Conservation (phyloP, 1,140 invertebrate species). For the Eubasilissa regina region DNA sequence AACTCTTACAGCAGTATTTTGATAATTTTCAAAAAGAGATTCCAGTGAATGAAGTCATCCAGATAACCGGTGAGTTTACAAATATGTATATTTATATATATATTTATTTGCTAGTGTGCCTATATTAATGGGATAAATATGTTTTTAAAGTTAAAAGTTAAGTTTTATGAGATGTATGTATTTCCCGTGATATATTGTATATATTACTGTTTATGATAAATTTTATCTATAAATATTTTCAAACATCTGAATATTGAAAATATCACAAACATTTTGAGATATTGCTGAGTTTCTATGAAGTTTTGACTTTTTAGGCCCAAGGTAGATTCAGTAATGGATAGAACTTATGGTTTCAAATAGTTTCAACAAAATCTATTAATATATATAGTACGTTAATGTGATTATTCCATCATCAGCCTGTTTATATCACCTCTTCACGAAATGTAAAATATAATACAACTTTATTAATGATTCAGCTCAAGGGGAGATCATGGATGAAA, state of each 20-base stretch:
- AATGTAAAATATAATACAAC: not conserved
- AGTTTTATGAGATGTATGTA: too few relatives aligned
- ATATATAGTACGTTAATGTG: too few relatives aligned
- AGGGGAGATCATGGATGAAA: slow-evolving; percentile 69
- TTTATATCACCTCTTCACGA: not conserved
- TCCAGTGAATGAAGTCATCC: slow-evolving; percentile 67
- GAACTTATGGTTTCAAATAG: not conserved
- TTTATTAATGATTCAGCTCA: slow-evolving; percentile 27
- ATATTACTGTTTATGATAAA: too few relatives aligned
- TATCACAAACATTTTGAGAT: too few relatives aligned
- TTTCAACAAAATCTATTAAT: too few relatives aligned
- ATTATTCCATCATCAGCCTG: not conserved
- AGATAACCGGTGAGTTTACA: slow-evolving; percentile 37
- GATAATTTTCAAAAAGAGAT: slow-evolving; percentile 91
- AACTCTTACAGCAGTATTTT: slow-evolving; percentile 79
- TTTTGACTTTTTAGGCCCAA: too few relatives aligned
- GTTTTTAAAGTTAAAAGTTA: too few relatives aligned
- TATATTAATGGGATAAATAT: not conserved
- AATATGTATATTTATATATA: too few relatives aligned
- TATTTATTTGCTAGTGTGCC: not conserved
- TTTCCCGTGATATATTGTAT: too few relatives aligned
- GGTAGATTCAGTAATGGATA: not conserved
- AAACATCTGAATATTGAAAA: too few relatives aligned
- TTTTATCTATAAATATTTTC: too few relatives aligned
- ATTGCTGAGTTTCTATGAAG: too few relatives aligned